These are phyloP conservation scores for Acrobasis consociella DNA, from an alignment of 2,888 invertebrate genomes.

Conservation along the genomic window DNA sequence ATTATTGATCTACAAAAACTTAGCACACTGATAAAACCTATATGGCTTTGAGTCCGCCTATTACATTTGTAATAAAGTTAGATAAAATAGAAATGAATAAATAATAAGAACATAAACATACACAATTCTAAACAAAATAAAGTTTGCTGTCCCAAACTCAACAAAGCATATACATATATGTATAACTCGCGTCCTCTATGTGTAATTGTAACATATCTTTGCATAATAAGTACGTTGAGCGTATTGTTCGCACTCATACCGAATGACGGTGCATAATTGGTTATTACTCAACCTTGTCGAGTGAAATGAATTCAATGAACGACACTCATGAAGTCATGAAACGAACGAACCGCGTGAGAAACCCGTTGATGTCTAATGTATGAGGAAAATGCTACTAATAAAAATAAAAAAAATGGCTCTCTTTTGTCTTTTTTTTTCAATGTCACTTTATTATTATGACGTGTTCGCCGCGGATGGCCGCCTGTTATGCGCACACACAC, in stretches of 20 bases:
- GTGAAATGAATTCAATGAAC: constrained; percentile 43
- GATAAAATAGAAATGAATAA: too few relatives aligned
- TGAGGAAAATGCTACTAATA: constrained; percentile 32
- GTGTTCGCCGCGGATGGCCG: constrained; percentile 40
- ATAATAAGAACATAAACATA: too few relatives aligned
- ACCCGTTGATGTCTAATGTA: constrained; percentile 72
- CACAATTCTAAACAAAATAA: too few relatives aligned
- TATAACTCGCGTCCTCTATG: constrained; percentile 7
- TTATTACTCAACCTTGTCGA: constrained; percentile 58
- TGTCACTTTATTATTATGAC: constrained; percentile 25
- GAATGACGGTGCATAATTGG: constrained; percentile 60
- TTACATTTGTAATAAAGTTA: too few relatives aligned
- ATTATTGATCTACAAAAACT: too few relatives aligned
- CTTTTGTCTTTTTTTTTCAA: constrained; percentile 14
- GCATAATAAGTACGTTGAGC: constrained; percentile 26
- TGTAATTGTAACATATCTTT: constrained; percentile 19
- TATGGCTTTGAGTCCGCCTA: too few relatives aligned
- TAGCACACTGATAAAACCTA: too few relatives aligned
- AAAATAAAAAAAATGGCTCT: constrained; percentile 10
- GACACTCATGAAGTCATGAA: constrained; percentile 37
- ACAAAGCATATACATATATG: too few relatives aligned
- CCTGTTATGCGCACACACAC: constrained; percentile 67
- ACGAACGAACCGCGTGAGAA: constrained; percentile 44
- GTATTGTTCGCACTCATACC: constrained; percentile 46
- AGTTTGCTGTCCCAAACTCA: too few relatives aligned